Evolutionary conservation across 2,888 invertebrate species (phyloP).

Genomic region (Strigamia maritima): DNA sequence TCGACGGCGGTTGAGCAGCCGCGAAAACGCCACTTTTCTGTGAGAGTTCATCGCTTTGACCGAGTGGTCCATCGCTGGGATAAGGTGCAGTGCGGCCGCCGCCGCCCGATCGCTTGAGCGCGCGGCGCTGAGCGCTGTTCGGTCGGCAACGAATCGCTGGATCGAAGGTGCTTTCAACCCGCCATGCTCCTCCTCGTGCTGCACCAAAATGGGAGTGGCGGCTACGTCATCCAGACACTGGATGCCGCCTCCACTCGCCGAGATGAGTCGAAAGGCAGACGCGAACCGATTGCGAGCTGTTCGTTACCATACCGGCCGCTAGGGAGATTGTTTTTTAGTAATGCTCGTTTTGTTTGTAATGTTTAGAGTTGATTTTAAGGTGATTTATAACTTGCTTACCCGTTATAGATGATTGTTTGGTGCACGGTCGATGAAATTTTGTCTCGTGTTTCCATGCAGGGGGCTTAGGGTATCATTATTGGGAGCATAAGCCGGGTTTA

Average conservation of each 20-base stretch:
- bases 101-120: too few species aligned
- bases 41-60: slow-evolving; percentile 75
- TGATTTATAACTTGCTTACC: too few species aligned
- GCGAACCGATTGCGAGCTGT: background rate
- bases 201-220: background rate
- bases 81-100: background rate
- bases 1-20: slow-evolving; percentile 63
- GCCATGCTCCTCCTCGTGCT: background rate
- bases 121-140: too few species aligned
- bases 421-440: too few species aligned
- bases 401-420: too few species aligned
- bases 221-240: background rate
- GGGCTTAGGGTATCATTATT: too few species aligned
- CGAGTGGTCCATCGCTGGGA: slow-evolving; percentile 74
- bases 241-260: background rate
- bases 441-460: too few species aligned
- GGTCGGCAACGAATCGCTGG: background rate
- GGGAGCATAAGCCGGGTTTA: too few species aligned
- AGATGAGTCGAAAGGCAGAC: background rate
- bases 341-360: too few species aligned
- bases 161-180: background rate
- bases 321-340: too few species aligned
- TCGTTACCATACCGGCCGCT: background rate
- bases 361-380: too few species aligned
- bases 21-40: slow-evolving; percentile 62